phyloP scores from a whole-genome alignment of 37 sponge, comb jelly and placozoan species.

The Lycopodina hypogea region DNA sequence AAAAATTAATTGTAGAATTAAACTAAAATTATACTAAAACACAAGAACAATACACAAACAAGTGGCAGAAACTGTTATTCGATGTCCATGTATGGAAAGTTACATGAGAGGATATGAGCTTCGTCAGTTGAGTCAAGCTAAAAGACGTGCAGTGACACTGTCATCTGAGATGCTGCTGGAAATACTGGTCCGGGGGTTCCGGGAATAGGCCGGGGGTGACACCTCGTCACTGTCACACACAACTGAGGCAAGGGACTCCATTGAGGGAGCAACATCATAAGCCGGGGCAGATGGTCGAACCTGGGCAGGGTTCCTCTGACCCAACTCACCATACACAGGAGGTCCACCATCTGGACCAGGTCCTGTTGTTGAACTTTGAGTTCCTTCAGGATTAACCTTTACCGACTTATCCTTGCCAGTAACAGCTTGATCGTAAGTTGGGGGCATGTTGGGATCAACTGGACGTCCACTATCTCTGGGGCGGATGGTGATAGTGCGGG shows the following conservation, averaged over 20 bases:
- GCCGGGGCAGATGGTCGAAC: neutral
- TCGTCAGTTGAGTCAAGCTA: slow-evolving; percentile 16
- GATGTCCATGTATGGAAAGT: no score
- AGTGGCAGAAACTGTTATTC: no score
- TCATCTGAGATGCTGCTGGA: neutral
- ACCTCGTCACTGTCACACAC: neutral
- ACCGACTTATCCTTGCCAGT: slow-evolving; percentile 47
- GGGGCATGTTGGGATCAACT: slow-evolving; percentile 51
- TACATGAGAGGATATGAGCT: no score
- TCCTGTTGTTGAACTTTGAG: neutral
- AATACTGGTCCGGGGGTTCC: neutral
- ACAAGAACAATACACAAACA: no score
- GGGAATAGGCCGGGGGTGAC: slow-evolving; percentile 28
- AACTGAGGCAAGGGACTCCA: neutral
- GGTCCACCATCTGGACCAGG: neutral
- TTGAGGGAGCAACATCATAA: neutral
- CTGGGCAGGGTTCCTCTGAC: neutral
- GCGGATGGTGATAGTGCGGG: slow-evolving; percentile 32
- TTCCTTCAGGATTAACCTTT: slow-evolving; percentile 18
- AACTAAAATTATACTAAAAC: no score
- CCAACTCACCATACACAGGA: neutral
- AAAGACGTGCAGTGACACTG: neutral
- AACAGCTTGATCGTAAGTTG: slow-evolving; percentile 50
- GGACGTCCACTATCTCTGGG: slow-evolving; percentile 10
- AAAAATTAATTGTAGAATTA: no score